Evolutionary conservation across 2,888 invertebrate genomes (phyloP).

Genomic region (Baccha elongata): DNA sequence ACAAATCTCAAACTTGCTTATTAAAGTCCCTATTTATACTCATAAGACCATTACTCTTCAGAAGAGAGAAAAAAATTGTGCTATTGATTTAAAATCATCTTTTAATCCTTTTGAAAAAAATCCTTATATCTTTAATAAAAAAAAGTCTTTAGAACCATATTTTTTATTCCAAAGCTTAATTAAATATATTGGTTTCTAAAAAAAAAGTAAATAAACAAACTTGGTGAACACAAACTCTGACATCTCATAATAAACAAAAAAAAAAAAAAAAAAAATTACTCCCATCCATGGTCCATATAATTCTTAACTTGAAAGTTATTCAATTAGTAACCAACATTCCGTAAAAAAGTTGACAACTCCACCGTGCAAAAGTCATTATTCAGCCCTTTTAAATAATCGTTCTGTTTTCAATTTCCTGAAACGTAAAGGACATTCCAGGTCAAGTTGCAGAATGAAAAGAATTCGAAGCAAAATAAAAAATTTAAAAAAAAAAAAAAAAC

Average conservation of each 20-base stretch:
- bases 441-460: constrained; percentile 33
- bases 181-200: no score
- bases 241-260: background rate
- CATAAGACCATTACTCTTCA: no score
- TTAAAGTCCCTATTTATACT: no score
- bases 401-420: constrained; percentile 55
- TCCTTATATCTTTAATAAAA: no score
- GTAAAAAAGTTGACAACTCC: constrained; percentile 36
- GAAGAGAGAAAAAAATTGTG: no score
- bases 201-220: no score
- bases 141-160: no score
- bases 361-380: constrained; percentile 37
- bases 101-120: no score
- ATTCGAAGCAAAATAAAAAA: constrained; percentile 14
- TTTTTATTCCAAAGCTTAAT: no score
- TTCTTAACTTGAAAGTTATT: constrained; percentile 18
- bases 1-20: no score
- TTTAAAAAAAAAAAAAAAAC: background rate
- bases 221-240: background rate
- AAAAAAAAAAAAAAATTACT: background rate
- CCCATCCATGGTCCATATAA: background rate
- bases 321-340: constrained; percentile 34
- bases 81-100: no score
- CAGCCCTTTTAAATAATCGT: constrained; percentile 27
- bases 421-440: constrained; percentile 37